Conservation (phyloP, 2,797 vertebrate species). For the Gymnocypris eckloni region DNA sequence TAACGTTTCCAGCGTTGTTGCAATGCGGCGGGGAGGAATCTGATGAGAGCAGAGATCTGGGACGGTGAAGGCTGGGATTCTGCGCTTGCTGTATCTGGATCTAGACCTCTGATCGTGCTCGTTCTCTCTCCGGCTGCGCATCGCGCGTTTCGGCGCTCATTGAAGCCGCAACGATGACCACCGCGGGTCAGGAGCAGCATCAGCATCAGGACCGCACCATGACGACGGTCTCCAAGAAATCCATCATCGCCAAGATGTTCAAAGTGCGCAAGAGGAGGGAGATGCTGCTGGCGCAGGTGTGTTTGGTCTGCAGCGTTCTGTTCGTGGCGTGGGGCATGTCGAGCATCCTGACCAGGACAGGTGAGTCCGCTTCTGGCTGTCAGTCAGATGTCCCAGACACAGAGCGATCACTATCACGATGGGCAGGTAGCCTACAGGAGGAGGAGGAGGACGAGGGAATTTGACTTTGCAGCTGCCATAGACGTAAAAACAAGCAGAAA, state of each 20-base stretch:
- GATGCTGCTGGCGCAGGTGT: constrained; percentile 82
- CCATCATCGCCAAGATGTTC: constrained; percentile 76
- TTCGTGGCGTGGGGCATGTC: constrained; percentile 82
- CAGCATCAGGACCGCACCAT: constrained; percentile 66
- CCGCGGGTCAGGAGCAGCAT: constrained; percentile 62
- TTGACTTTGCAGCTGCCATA: constrained; percentile 2
- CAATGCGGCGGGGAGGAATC: constrained; percentile 40
- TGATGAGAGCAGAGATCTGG: constrained; percentile 45
- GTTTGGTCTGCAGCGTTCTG: constrained; percentile 82
- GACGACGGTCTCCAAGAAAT: constrained; percentile 75
- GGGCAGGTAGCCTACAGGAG: not conserved
- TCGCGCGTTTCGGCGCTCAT: constrained; percentile 3
- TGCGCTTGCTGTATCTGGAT: constrained; percentile 20
- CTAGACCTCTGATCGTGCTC: constrained; percentile 23
- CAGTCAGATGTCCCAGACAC: not conserved
- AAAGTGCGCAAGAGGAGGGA: constrained; percentile 86
- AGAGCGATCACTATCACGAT: not conserved
- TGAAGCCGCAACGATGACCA: constrained; percentile 59
- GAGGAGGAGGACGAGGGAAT: not conserved
- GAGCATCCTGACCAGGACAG: constrained; percentile 78
- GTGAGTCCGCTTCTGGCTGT: constrained; percentile 70
- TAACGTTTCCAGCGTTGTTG: constrained; percentile 32
- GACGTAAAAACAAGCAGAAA: not conserved
- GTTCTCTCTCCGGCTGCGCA: constrained; percentile 9
- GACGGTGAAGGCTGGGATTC: constrained; percentile 20